phyloP scores from a whole-genome alignment of 2,797 vertebrate species.

The Sebastes itinus region DNA sequence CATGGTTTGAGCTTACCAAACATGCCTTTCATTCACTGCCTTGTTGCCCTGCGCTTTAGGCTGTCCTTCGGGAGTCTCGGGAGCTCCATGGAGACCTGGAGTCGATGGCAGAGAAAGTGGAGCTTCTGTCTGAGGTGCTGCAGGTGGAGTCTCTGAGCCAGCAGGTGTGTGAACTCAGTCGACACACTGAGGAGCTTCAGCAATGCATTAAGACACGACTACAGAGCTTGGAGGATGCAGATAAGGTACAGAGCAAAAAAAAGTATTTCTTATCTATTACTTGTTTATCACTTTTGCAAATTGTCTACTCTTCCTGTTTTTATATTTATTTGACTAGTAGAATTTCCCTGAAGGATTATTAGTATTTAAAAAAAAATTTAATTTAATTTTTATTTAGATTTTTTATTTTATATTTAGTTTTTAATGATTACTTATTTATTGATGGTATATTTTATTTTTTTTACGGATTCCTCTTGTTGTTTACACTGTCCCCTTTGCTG shows the following conservation, averaged over 20 bases:
- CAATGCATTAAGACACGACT: constrained; percentile 86
- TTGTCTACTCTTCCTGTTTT: neutral
- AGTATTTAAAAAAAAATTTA: neutral
- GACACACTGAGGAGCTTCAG: constrained; percentile 89
- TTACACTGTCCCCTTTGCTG: too few species aligned
- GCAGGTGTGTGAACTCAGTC: constrained; percentile 90
- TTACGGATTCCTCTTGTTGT: too few species aligned
- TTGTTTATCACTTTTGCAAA: neutral
- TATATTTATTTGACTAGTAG: neutral
- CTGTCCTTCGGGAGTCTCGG: constrained; percentile 91
- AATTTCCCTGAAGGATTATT: neutral
- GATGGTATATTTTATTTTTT: too few species aligned
- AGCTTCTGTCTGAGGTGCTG: constrained; percentile 88
- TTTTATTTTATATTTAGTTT: too few species aligned
- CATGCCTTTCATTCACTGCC: neutral
- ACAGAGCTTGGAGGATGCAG: constrained; percentile 92
- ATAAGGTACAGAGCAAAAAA: constrained; percentile 81
- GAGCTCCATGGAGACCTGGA: constrained; percentile 92
- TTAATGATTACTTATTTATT: too few species aligned
- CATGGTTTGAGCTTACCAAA: neutral
- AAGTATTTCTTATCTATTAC: neutral
- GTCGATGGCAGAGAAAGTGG: constrained; percentile 90
- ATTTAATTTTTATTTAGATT: too few species aligned
- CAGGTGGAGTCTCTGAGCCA: constrained; percentile 89
- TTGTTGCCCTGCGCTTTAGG: constrained; percentile 69